Evolutionary conservation across 2,113 vertebrate genomes (phyloP).

Genomic region (Baryphthengus martii): DNA sequence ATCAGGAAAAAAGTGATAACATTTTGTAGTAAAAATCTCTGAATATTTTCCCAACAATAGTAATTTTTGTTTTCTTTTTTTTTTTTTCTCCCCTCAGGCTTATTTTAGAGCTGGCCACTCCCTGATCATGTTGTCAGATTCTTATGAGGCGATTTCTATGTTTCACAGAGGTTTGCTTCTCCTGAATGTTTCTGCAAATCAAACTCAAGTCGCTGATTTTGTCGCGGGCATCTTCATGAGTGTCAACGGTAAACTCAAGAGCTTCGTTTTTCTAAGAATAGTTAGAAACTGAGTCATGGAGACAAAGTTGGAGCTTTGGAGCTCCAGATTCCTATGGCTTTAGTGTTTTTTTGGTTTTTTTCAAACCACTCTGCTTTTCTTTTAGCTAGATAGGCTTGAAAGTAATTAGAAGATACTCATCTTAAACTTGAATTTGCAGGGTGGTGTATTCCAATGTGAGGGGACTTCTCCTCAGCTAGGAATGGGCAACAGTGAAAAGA

Average conservation of each 20-base stretch:
- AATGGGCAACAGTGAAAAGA: not conserved
- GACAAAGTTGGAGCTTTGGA: not conserved
- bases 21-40: not conserved
- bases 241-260: conserved; percentile 64
- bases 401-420: not conserved
- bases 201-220: conserved; percentile 69
- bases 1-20: not conserved
- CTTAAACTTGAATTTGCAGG: not conserved
- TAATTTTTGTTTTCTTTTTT: not conserved
- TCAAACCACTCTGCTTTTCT: not conserved
- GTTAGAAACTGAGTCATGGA: not conserved
- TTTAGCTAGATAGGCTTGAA: not conserved
- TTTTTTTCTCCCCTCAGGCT: conserved; percentile 45
- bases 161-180: conserved; percentile 70
- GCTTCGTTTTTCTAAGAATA: not conserved
- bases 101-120: conserved; percentile 76
- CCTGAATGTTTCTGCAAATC: conserved; percentile 32
- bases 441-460: not conserved
- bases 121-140: conserved; percentile 45
- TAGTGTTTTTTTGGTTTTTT: not conserved
- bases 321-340: not conserved
- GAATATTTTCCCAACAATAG: not conserved
- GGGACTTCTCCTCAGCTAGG: not conserved
- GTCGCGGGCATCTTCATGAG: conserved; percentile 72
- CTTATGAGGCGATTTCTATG: conserved; percentile 29